phyloP scores from a whole-genome alignment of 2,797 vertebrate genomes.

The Salmo trutta region DNA sequence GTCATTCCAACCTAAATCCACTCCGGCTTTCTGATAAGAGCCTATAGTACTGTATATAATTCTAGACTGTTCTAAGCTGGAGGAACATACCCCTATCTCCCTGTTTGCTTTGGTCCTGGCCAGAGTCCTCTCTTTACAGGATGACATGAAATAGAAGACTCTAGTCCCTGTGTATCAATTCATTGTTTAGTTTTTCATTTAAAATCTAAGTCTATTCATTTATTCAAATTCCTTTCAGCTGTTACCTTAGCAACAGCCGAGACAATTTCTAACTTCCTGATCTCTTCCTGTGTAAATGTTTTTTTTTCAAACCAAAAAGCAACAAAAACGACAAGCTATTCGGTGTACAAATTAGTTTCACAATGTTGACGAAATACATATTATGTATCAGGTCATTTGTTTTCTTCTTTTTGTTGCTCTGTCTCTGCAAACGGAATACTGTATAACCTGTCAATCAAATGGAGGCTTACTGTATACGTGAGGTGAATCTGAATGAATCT shows the following conservation, averaged over 20 bases:
- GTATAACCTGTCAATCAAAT: conserved; percentile 29
- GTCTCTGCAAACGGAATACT: conserved; percentile 42
- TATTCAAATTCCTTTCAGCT: conserved; percentile 27
- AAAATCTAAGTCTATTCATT: background rate
- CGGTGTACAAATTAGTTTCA: conserved; percentile 57
- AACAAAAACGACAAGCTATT: conserved; percentile 39
- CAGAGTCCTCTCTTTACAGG: background rate
- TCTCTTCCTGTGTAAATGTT: conserved; percentile 23
- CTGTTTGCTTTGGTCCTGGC: conserved; percentile 30
- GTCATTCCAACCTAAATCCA: background rate
- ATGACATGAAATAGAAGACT: background rate
- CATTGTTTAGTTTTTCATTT: conserved; percentile 36
- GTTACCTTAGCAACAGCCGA: conserved; percentile 29
- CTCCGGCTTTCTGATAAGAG: background rate
- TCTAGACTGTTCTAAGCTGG: conserved; percentile 11
- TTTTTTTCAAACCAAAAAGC: conserved; percentile 42
- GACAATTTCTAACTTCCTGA: conserved; percentile 26
- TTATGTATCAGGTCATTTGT: conserved; percentile 41
- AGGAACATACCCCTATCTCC: conserved; percentile 9
- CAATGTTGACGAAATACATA: conserved; percentile 49
- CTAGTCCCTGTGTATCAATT: conserved; percentile 27
- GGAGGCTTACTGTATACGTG: conserved; percentile 25
- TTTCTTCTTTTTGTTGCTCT: conserved; percentile 26
- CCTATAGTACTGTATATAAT: background rate
- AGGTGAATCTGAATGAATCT: conserved; percentile 31